Evolutionary conservation across 2,113 vertebrate genomes (phyloP).

Genomic region (Acanthochromis polyacanthus): DNA sequence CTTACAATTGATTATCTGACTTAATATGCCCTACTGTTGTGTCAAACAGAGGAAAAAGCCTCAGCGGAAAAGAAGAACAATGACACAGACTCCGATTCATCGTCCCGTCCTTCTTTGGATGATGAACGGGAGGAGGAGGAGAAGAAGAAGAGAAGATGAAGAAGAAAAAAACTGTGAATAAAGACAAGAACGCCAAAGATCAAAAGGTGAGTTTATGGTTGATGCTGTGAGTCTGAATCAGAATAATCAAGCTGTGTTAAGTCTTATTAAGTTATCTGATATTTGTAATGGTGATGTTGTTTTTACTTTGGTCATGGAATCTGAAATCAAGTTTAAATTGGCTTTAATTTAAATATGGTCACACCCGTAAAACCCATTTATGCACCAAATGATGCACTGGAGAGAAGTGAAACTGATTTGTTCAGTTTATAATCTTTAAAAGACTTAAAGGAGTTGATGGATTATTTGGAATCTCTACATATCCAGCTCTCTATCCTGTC

Average conservation of each 20-base stretch:
- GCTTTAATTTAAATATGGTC: neutral
- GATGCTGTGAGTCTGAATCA: neutral
- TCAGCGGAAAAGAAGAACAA: constrained; percentile 18
- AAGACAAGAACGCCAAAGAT: constrained; percentile 31
- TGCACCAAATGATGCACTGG: too few relatives aligned
- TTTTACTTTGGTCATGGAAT: neutral
- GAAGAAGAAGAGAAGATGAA: constrained; percentile 12
- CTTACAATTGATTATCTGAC: neutral
- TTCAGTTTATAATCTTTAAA: neutral
- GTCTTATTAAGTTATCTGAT: neutral
- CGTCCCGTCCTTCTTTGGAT: constrained; percentile 77
- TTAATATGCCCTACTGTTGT: neutral
- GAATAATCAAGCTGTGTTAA: neutral
- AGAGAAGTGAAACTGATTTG: neutral
- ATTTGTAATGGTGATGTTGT: too few relatives aligned
- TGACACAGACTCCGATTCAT: constrained; percentile 72
- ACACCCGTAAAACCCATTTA: too few relatives aligned
- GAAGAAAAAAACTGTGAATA: constrained; percentile 46
- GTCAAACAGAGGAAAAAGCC: constrained; percentile 37
- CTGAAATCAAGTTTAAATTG: neutral
- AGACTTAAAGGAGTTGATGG: neutral
- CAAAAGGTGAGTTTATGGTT: constrained; percentile 63
- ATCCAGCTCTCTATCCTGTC: neutral
- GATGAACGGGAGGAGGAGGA: constrained; percentile 55
- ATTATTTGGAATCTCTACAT: neutral